Base-by-base conservation (phyloP, 2,113 vertebrate genomes). In the Excalfactoria chinensis region DNA sequence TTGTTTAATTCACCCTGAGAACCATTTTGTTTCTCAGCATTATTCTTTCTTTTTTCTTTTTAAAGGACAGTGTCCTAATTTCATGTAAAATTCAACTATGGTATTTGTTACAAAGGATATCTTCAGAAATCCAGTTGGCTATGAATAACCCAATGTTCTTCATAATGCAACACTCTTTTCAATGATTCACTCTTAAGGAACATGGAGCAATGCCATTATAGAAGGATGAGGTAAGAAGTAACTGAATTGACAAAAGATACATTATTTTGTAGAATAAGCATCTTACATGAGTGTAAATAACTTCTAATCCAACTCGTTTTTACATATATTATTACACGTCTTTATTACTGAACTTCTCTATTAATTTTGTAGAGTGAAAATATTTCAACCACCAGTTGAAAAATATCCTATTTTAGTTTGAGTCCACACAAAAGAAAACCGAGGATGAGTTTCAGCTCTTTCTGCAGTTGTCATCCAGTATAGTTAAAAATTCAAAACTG, bases 381-480 rank as follows among this genome's bases (percentile, higher is more conserved):
- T 14, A 88, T 59, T 77, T 26, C 15, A 72, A 6, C 10, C 49
- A 22, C 10, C 20, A 43, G 17, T 2, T 87, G 5, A 72, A 90
- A 72, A 66, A 56, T 9, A 49, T 2, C 4, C 43, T 69, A 56
- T 49, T 73, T 86, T 22, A 73, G 25, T 14, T 14, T 6, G 6
- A 59, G 7, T 32, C 40, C 5, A 55, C 7, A 14, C 10, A 70
- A 64, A 76, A 86, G 22, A 55, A 89, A 81, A 82, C 8, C 9
- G 9, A 35, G 17, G 28, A 67, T 41, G 34, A 81, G 4, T 48
- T 88, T 89, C 10, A 71, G 13, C 41, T 68, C 15, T 7, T 55
- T 5, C 9, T 4, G 13, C 28, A 43, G 0, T 1, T 51, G 13
- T 44, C 41, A 28, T 25, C 40, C 43, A 41, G 11, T 1, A 59